A percentile compares a stretch with the other conserved stretches of the same genome.
These are phyloP conservation scores for Heliothis peltigera DNA, from an alignment of 2,888 invertebrate genomes.

Conservation along the genomic window DNA sequence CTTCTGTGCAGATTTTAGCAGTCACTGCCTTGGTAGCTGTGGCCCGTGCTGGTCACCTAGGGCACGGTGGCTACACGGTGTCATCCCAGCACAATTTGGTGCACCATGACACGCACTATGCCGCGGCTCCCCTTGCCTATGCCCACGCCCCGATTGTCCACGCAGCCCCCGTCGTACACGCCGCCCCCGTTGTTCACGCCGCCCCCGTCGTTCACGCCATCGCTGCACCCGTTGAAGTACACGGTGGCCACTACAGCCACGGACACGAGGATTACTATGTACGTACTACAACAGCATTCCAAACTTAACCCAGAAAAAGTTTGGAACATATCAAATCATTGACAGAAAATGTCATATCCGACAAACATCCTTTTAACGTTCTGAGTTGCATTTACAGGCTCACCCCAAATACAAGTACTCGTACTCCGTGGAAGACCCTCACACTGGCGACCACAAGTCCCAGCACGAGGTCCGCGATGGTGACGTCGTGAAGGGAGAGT, in stretches of 20 bases:
- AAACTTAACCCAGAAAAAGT: not conserved
- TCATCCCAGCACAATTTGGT: slow-evolving; percentile 67
- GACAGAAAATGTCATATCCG: not conserved
- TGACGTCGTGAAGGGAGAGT: slow-evolving; percentile 91
- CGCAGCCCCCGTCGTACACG: slow-evolving; percentile 61
- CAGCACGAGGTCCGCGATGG: slow-evolving; percentile 91
- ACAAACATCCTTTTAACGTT: not conserved
- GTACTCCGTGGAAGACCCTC: slow-evolving; percentile 90
- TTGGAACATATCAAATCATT: not conserved
- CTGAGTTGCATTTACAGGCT: slow-evolving; percentile 73
- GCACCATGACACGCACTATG: slow-evolving; percentile 63
- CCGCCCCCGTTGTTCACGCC: slow-evolving; percentile 61
- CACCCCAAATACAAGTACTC: slow-evolving; percentile 91
- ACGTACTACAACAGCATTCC: slow-evolving; percentile 49
- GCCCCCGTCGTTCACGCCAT: slow-evolving; percentile 62
- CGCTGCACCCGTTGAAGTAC: slow-evolving; percentile 62
- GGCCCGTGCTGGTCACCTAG: slow-evolving; percentile 87
- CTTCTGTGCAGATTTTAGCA: slow-evolving; percentile 76
- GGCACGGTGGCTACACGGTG: slow-evolving; percentile 69
- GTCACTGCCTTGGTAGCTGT: slow-evolving; percentile 81
- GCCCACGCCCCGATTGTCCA: slow-evolving; percentile 66
- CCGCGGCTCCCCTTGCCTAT: slow-evolving; percentile 49
- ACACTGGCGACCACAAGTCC: slow-evolving; percentile 91
- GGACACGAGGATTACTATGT: slow-evolving; percentile 79
- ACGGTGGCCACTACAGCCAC: slow-evolving; percentile 63